phyloP scores from a whole-genome alignment of 2,113 vertebrate genomes.

The Seriola dumerili region DNA sequence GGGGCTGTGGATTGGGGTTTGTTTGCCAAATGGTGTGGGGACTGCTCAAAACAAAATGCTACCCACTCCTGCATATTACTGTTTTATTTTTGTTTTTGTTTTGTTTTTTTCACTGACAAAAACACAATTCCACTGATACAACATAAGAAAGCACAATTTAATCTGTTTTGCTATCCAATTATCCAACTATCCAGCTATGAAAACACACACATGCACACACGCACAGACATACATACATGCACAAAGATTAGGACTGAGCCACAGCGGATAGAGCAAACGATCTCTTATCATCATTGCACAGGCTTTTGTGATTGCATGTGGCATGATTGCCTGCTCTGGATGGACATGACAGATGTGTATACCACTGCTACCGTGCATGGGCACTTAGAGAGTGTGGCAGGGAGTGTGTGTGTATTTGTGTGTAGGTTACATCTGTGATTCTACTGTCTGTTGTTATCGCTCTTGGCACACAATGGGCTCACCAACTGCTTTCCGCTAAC shows the following conservation, averaged over 20 bases:
- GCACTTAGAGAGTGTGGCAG: slow-evolving; percentile 46
- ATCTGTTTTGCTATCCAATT: slow-evolving; percentile 53
- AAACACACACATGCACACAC: slow-evolving; percentile 17
- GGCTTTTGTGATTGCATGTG: slow-evolving; percentile 63
- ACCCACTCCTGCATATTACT: neutral
- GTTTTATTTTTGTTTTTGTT: slow-evolving; percentile 6
- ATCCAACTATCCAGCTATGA: slow-evolving; percentile 46
- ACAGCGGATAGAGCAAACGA: slow-evolving; percentile 54
- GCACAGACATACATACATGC: slow-evolving; percentile 5
- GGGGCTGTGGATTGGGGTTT: slow-evolving; percentile 33
- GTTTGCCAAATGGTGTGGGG: slow-evolving; percentile 32
- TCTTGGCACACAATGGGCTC: slow-evolving; percentile 64
- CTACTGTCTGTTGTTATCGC: slow-evolving; percentile 69
- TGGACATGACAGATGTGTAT: slow-evolving; percentile 63
- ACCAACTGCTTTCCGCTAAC: slow-evolving; percentile 62
- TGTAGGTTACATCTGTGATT: slow-evolving; percentile 57
- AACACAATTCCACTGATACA: slow-evolving; percentile 43
- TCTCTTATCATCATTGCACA: slow-evolving; percentile 71
- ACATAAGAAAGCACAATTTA: slow-evolving; percentile 49
- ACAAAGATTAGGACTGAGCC: slow-evolving; percentile 63
- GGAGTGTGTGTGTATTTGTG: slow-evolving; percentile 33
- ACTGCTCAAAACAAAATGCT: slow-evolving; percentile 36
- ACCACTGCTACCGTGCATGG: slow-evolving; percentile 51
- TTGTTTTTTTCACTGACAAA: slow-evolving; percentile 21
- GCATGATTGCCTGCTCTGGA: slow-evolving; percentile 62